Percentiles rank a stretch among this genome's conserved stretches.
Evolutionary conservation across 2,888 invertebrate species (phyloP).

Genomic region (Xestobium rufovillosum): DNA sequence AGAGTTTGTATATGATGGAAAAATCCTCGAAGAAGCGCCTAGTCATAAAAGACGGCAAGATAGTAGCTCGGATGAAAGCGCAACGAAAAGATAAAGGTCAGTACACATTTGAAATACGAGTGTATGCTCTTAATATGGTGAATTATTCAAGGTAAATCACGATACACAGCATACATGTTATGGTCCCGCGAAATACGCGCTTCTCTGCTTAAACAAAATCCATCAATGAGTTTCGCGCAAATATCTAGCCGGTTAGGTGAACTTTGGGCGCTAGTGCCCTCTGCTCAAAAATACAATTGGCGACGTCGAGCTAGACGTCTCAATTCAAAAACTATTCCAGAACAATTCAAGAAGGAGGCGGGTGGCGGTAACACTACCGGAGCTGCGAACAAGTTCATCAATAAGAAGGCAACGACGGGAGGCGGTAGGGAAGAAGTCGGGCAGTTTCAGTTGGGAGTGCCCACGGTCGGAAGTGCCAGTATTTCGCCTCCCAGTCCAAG

Average conservation of each 20-base stretch:
- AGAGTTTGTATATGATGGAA: conserved; percentile 70
- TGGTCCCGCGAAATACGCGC: conserved; percentile 82
- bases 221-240: conserved; percentile 75
- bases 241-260: conserved; percentile 80
- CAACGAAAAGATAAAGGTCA: conserved; percentile 49
- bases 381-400: conserved; percentile 42
- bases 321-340: conserved; percentile 28
- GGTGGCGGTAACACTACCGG: conserved; percentile 14
- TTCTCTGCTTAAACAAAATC: conserved; percentile 61
- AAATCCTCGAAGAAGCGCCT: conserved; percentile 69
- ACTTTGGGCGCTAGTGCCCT: conserved; percentile 78
- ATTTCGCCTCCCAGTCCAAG: conserved; percentile 39
- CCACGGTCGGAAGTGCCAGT: conserved; percentile 28
- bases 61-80: conserved; percentile 64
- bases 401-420: conserved; percentile 31
- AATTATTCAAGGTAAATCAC: conserved; percentile 49
- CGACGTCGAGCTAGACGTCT: conserved; percentile 69
- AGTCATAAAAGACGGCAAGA: conserved; percentile 58
- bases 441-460: conserved; percentile 36
- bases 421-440: conserved; percentile 9
- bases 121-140: conserved; percentile 7
- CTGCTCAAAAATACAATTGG: conserved; percentile 63
- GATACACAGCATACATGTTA: conserved; percentile 84
- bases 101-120: conserved; percentile 7
- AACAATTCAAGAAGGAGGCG: conserved; percentile 7